Evolutionary conservation across 2,888 invertebrate species (phyloP), one percentile per base, ranked within the genome.

Genomic region (Clanis bilineata): DNA sequence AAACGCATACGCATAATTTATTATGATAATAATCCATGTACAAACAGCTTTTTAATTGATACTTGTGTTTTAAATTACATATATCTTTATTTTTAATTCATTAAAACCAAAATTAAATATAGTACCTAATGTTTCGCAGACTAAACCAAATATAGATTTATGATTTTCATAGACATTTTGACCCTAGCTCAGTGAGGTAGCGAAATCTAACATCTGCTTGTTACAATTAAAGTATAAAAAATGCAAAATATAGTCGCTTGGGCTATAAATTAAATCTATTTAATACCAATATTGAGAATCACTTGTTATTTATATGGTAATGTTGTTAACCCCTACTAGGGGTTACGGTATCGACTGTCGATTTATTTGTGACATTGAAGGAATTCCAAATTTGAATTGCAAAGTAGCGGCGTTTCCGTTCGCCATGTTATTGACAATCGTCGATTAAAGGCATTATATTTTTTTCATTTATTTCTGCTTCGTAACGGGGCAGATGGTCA

Each of bases 251-350:
- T n/a, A n/a, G 64, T 59, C 57, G 57, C 65, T 65, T 68, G 67
- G 68, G 71, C 68, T 65, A 73, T 77, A 79, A 79, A 78, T 77
- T 76, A 70, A 65, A 58, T 58, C 51, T 39, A 58, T 58, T 62
- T 51, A 66, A 70, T 67, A 69, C 63, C 64, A 71, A 71, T 70
- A 23, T 56, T 10, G 44, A 51, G 51, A 58, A 58, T 58, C 58
- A 58, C 58, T 83, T 79, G 81, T 85, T 89, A 90, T 91, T 90
- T 88, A 90, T 88, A 91, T 91, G 90, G 70, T 78, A 90, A 91
- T 90, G 45, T 64, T 61, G 54, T 73, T 83, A 83, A 83, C 83
- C 85, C 83, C 65, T 60, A 41, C 66, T 58, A 65, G 75, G 77
- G 81, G 80, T 76, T 75, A 76, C 69, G 66, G 63, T 76, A 72